Conservation (phyloP, 1,140 invertebrate genomes). For the Drosophila lacertosa region DNA sequence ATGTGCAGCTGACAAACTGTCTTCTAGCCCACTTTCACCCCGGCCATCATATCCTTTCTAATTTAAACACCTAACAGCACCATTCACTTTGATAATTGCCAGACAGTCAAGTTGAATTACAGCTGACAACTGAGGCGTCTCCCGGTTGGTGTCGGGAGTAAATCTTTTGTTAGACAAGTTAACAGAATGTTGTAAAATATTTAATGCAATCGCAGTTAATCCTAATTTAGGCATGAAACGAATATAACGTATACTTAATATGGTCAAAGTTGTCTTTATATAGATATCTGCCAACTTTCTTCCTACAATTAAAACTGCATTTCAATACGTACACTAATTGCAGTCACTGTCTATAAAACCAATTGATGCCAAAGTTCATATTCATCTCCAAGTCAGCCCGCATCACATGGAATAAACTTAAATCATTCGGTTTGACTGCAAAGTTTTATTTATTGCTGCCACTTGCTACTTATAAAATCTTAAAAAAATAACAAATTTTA, state of each 20-base stretch:
- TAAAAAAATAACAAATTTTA: not conserved
- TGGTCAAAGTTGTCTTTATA: slow-evolving; percentile 1
- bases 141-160: not conserved
- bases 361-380: too few species aligned
- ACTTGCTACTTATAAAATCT: not conserved
- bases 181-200: not conserved
- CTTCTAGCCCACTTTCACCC: slow-evolving; percentile 43
- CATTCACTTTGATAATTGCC: slow-evolving; percentile 46
- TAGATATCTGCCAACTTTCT: too few species aligned
- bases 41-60: slow-evolving; percentile 45
- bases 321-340: too few species aligned
- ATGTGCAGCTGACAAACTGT: slow-evolving; percentile 22
- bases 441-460: too few species aligned
- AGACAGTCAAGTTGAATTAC: slow-evolving; percentile 4
- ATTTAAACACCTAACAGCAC: slow-evolving; percentile 43
- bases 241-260: too few species aligned
- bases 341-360: too few species aligned
- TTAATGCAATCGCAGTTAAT: not conserved
- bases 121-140: not conserved
- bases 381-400: too few species aligned
- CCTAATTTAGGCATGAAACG: not conserved
- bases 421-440: too few species aligned
- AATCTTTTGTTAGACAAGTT: not conserved
- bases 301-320: too few species aligned
- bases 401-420: too few species aligned